Percentiles rank a stretch among this genome's conserved stretches.
These are phyloP conservation scores for Agonopterix alstromeriana DNA, from an alignment of 2,888 invertebrate species.

Conservation along the genomic window DNA sequence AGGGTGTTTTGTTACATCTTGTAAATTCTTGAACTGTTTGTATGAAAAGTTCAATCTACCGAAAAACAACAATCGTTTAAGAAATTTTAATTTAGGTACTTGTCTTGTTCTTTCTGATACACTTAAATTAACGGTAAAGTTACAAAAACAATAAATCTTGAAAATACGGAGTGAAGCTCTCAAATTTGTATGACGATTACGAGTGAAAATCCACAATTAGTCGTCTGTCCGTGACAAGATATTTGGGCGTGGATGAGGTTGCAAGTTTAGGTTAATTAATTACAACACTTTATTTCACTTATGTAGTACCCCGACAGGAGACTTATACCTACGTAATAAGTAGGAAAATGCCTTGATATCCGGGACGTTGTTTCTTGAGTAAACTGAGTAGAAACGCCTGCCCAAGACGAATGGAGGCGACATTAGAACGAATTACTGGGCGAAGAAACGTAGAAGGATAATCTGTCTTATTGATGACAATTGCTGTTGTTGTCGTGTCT, in stretches of 20 bases:
- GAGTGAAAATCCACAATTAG: slow-evolving; percentile 1
- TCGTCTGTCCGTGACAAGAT: slow-evolving; percentile 18
- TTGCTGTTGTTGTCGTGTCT: not conserved
- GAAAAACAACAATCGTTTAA: no score
- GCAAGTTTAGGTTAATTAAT: slow-evolving; percentile 40
- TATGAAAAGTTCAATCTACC: no score
- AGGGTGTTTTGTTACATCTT: no score
- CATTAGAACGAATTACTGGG: slow-evolving; percentile 42
- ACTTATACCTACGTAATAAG: no score
- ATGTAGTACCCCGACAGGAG: not conserved
- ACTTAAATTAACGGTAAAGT: no score
- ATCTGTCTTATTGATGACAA: slow-evolving; percentile 9
- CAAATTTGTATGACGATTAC: not conserved
- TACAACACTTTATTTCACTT: slow-evolving; percentile 13
- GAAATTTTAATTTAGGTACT: no score
- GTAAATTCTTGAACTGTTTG: no score
- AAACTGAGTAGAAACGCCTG: slow-evolving; percentile 13
- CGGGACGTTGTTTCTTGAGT: slow-evolving; percentile 4
- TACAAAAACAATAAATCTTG: no score
- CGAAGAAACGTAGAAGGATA: slow-evolving; percentile 18
- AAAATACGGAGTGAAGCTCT: no score
- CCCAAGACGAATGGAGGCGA: slow-evolving; percentile 39
- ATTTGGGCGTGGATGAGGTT: slow-evolving; percentile 23
- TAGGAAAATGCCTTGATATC: no score
- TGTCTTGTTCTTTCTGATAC: no score